Evolutionary conservation across 2,888 invertebrate species (phyloP), one percentile per base, ranked within the genome.

Genomic region (Cordilura impudica): DNA sequence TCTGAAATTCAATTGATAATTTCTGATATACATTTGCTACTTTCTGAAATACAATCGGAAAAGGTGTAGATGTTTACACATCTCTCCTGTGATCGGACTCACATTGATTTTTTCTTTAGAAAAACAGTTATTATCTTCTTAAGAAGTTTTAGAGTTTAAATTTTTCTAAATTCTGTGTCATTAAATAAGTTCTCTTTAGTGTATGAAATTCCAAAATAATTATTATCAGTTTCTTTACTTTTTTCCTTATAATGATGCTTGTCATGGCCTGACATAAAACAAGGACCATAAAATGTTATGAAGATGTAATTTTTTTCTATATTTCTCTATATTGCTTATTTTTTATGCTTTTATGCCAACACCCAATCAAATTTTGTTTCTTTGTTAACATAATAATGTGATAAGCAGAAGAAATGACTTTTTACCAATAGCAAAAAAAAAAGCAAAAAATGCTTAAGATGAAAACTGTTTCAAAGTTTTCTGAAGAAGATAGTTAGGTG

Each of bases 201-300:
- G 35, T 39, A 8, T 12, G 3, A n/a, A 39, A 39, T 39, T 39
- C 35, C n/a, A n/a, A 39, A n/a, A 39, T n/a, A 39, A 39, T 39
- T 4, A n/a, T 39, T 39, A 39, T 39, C 35, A 39, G n/a, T 39
- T 39, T n/a, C 35, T 8, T 39, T n/a, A n/a, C 12, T n/a, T 39
- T 39, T 39, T 39, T n/a, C 35, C 4, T 39, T 39, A 39, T 39
- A 39, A 39, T 23, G 26, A 67, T 67, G 54, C 66, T 29, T 19
- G 54, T 67, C 54, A 53, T 66, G 53, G 53, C 45, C 29, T 54
- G 54, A 54, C 66, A 31, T 45, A 54, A 35, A 66, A 49, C 26
- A 39, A 29, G 31, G 43, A 54, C 19, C 43, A 58, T 58, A 58
- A 58, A 58, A 58, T 39, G 43, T 39, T n/a, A 39, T n/a, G n/a